These are phyloP conservation scores for Loris lydekkerianus DNA, from an alignment of 2,797 vertebrate species.

Conservation along the genomic window DNA sequence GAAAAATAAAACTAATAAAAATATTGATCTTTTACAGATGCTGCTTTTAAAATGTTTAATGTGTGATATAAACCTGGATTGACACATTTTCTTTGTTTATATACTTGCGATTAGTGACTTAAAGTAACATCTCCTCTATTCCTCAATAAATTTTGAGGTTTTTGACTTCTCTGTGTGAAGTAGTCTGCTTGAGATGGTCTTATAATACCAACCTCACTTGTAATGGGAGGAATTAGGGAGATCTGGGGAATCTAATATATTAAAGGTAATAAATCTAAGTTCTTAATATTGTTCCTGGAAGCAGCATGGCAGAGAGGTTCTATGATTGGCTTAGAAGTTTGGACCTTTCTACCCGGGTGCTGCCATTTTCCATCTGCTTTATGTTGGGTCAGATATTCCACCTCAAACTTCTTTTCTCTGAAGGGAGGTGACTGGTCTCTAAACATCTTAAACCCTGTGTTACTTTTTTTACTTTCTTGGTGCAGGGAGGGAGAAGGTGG, in stretches of 20 bases:
- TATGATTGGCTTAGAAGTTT: not conserved
- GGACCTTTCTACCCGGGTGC: not conserved
- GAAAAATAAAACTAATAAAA: conserved; percentile 57
- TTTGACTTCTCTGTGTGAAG: conserved; percentile 14
- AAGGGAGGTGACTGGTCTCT: not conserved
- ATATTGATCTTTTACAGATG: conserved; percentile 59
- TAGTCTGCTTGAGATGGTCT: not conserved
- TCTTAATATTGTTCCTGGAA: conserved; percentile 21
- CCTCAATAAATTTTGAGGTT: not conserved
- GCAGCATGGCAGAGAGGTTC: conserved; percentile 7
- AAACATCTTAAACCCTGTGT: not conserved
- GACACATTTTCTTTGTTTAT: conserved; percentile 33
- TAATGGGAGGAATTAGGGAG: conserved; percentile 31
- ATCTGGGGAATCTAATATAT: not conserved
- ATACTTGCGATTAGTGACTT: not conserved
- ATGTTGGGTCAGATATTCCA: not conserved
- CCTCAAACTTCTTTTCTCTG: not conserved
- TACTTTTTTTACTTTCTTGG: not conserved
- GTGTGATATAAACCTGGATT: not conserved
- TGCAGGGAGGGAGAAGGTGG: not conserved
- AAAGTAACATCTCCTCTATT: not conserved
- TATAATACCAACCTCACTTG: not conserved
- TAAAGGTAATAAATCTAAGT: conserved; percentile 1
- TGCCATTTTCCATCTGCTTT: not conserved
- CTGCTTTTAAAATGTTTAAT: conserved; percentile 39